Conservation (phyloP, 2,888 invertebrate genomes). For the Clistopyga incitator region DNA sequence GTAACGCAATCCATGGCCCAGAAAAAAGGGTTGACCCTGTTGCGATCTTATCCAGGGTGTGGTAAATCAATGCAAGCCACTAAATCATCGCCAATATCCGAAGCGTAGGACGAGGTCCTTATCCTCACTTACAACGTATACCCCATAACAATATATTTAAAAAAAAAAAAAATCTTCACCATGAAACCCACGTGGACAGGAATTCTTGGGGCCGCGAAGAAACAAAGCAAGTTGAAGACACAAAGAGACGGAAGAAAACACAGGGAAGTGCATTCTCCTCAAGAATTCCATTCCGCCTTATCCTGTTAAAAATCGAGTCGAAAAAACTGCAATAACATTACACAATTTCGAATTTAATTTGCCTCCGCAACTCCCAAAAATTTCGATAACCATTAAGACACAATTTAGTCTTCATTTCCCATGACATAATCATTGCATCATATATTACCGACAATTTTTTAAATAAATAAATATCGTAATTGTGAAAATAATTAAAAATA, state of each 20-base stretch:
- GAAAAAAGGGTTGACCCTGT: no score
- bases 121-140: constrained; percentile 15
- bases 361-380: no score
- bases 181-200: constrained; percentile 60
- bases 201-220: constrained; percentile 53
- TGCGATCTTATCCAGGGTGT: not conserved
- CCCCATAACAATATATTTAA: constrained; percentile 10
- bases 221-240: constrained; percentile 1
- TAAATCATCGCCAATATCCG: not conserved
- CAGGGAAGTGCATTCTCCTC: constrained; percentile 35
- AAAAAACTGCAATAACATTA: no score
- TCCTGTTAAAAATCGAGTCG: not conserved
- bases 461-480: no score
- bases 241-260: constrained; percentile 24
- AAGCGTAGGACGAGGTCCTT: constrained; percentile 58
- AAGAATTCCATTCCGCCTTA: not conserved
- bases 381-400: no score
- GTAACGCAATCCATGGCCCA: no score
- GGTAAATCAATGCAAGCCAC: not conserved
- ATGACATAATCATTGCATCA: no score
- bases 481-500: no score
- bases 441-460: no score
- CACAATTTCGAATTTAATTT: no score
- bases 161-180: constrained; percentile 18
- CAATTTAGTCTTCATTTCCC: no score